Percentiles rank a stretch among this genome's conserved stretches.
These are phyloP conservation scores for Muscicapa adusta DNA, from an alignment of 2,113 vertebrate genomes.

Conservation along the genomic window DNA sequence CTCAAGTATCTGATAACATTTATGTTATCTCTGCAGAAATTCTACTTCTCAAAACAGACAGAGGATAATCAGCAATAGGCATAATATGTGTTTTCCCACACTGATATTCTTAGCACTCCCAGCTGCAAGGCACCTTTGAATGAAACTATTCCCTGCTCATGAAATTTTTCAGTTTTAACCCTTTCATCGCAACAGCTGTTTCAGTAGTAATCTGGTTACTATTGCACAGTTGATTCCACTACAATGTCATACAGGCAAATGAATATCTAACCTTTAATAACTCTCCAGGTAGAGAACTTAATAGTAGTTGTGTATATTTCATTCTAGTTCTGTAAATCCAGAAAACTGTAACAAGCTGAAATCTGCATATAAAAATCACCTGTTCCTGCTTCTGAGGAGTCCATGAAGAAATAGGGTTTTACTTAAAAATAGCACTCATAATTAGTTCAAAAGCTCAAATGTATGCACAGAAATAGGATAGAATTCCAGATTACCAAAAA, in stretches of 20 bases:
- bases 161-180: not conserved
- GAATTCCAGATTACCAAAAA: not conserved
- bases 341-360: not conserved
- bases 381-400: not conserved
- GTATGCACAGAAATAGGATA: not conserved
- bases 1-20: not conserved
- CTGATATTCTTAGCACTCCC: not conserved
- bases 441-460: not conserved
- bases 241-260: not conserved
- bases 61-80: not conserved
- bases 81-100: not conserved
- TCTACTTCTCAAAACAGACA: not conserved
- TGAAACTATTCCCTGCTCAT: not conserved
- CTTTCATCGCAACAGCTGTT: not conserved
- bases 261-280: not conserved
- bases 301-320: not conserved
- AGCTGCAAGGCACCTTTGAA: not conserved
- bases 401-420: not conserved
- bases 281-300: not conserved
- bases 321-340: not conserved
- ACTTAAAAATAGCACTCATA: not conserved
- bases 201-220: not conserved
- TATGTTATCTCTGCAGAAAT: not conserved
- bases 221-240: not conserved
- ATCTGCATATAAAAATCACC: not conserved